phyloP scores from a whole-genome alignment of 2,888 invertebrate genomes.

The Oxytorus armatus region DNA sequence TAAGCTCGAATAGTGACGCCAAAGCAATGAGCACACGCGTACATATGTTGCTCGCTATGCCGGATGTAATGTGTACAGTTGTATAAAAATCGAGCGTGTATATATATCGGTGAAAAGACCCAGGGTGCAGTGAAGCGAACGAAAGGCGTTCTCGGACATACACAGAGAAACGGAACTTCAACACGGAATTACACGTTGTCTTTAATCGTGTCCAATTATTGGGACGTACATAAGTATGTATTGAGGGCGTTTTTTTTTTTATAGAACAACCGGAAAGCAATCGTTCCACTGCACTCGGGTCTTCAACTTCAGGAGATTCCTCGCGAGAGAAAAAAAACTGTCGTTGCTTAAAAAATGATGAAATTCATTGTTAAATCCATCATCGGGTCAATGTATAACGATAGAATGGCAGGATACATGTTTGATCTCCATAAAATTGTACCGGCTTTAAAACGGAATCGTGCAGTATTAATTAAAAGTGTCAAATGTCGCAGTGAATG shows the following conservation, averaged over 20 bases:
- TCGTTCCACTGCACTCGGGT: not conserved
- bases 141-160: slow-evolving; percentile 1
- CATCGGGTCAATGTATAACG: not conserved
- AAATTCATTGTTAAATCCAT: not conserved
- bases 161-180: slow-evolving; percentile 25
- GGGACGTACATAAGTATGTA: slow-evolving; percentile 7
- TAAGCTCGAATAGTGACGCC: not conserved
- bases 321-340: slow-evolving; percentile 1
- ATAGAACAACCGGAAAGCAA: not conserved
- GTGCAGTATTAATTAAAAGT: slow-evolving; percentile 21
- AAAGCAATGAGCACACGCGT: not conserved
- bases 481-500: slow-evolving; percentile 7
- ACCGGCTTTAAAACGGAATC: not conserved
- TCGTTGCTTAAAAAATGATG: not conserved
- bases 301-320: not conserved
- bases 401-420: not conserved
- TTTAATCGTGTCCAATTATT: slow-evolving; percentile 25
- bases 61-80: not conserved
- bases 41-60: not conserved
- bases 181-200: slow-evolving; percentile 31
- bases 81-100: not conserved
- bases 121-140: slow-evolving; percentile 29
- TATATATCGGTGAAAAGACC: slow-evolving; percentile 30
- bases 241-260: not conserved
- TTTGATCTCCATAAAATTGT: not conserved